Conservation (phyloP, 1,140 invertebrate genomes). For the Caenorhabditis brenneri region DNA sequence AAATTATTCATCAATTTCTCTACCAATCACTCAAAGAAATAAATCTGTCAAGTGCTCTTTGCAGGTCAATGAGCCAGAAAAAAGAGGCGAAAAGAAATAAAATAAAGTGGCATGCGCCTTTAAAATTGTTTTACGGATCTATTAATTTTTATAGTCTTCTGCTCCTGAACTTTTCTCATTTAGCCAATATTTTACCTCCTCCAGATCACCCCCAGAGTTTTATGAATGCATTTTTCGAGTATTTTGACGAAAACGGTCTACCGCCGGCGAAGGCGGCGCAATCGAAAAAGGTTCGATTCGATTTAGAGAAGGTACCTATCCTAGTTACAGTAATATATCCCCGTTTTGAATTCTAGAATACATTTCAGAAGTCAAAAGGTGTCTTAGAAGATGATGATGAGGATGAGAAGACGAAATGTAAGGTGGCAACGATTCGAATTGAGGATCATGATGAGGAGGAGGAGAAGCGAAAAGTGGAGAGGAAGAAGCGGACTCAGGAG, state of each 20-base stretch:
- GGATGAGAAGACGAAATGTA: constrained; percentile 10
- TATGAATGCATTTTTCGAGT: constrained; percentile 43
- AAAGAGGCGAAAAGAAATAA: no score
- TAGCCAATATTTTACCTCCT: no score
- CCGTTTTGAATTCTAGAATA: not conserved
- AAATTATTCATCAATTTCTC: no score
- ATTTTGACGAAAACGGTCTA: constrained; percentile 34
- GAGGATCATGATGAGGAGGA: constrained; percentile 38
- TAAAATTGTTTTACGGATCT: no score
- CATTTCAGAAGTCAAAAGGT: constrained; percentile 2
- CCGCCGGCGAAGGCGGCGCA: constrained; percentile 15
- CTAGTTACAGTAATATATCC: not conserved
- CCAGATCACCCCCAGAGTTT: not conserved
- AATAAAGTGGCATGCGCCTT: no score
- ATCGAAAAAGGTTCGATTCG: constrained; percentile 35
- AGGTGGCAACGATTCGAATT: constrained; percentile 29
- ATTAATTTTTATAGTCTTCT: no score
- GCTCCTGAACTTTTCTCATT: not conserved
- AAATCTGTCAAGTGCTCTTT: no score
- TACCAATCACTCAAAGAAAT: no score
- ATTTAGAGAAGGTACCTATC: not conserved
- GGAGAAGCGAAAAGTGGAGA: constrained; percentile 34
- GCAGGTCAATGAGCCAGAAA: no score
- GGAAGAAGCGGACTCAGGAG: constrained; percentile 52
- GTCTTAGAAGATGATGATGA: constrained; percentile 13